Conservation (phyloP, 2,888 invertebrate species). For the Drosophila infuscata region DNA sequence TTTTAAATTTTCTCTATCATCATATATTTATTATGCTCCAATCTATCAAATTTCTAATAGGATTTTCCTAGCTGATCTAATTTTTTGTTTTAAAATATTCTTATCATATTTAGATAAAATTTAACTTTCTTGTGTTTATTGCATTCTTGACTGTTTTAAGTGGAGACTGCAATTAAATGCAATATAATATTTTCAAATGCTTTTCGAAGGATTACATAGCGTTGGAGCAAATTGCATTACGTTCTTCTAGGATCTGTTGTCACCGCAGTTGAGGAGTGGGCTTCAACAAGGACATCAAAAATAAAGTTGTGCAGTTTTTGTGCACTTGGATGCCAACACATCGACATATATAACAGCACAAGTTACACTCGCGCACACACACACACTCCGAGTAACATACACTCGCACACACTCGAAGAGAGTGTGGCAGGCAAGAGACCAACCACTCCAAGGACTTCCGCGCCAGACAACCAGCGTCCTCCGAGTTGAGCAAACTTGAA, state of each 20-base stretch:
- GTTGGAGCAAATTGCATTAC: slow-evolving; percentile 56
- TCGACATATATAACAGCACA: slow-evolving; percentile 75
- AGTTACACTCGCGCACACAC: slow-evolving; percentile 58
- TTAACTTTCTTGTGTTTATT: slow-evolving; percentile 3
- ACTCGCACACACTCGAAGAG: slow-evolving; percentile 43
- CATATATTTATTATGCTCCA: background rate
- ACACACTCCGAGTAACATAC: slow-evolving; percentile 10
- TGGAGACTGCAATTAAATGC: background rate
- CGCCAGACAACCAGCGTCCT: slow-evolving; percentile 65
- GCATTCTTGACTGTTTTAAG: slow-evolving; percentile 6
- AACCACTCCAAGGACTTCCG: slow-evolving; percentile 58
- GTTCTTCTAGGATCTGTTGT: slow-evolving; percentile 53
- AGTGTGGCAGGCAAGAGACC: slow-evolving; percentile 46
- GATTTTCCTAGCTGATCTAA: background rate
- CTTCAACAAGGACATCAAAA: slow-evolving; percentile 44
- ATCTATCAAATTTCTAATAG: background rate
- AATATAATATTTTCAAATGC: slow-evolving; percentile 24
- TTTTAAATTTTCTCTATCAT: background rate
- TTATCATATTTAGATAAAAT: background rate
- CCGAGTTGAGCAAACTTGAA: slow-evolving; percentile 72
- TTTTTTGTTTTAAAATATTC: background rate
- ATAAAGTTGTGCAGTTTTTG: slow-evolving; percentile 54
- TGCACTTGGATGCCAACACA: slow-evolving; percentile 79
- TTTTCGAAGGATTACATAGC: slow-evolving; percentile 24
- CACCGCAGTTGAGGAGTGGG: slow-evolving; percentile 53